phyloP scores from a whole-genome alignment of 2,113 vertebrate genomes.

The Cheirogaleus medius region DNA sequence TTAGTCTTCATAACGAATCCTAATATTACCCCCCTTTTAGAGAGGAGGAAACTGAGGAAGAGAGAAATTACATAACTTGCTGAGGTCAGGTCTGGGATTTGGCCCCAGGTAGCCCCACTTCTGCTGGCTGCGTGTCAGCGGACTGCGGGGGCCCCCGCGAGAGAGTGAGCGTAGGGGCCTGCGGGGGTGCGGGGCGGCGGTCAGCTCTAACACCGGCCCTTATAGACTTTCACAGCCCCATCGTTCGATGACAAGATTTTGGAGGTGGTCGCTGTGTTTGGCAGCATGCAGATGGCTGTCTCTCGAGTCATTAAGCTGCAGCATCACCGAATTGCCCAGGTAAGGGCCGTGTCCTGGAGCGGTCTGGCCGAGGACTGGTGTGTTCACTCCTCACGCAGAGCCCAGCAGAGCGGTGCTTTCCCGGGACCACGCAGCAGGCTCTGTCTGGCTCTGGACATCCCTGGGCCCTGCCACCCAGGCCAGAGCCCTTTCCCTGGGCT shows the following conservation, averaged over 20 bases:
- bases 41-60: not conserved
- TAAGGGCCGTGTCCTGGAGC: conserved; percentile 58
- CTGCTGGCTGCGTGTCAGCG: accelerated
- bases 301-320: conserved; percentile 97
- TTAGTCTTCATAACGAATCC: accelerated
- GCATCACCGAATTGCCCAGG: conserved; percentile 98
- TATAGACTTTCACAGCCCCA: conserved; percentile 95
- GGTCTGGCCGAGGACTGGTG: not conserved
- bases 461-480: accelerated
- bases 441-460: not conserved
- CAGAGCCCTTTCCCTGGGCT: not conserved
- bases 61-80: not conserved
- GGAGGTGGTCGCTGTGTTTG: conserved; percentile 98
- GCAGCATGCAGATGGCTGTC: conserved; percentile 99
- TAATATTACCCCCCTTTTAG: accelerated
- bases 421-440: not conserved
- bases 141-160: not conserved
- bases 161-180: not conserved
- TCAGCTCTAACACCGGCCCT: not conserved
- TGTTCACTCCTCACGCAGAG: accelerated
- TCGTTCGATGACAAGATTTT: conserved; percentile 98
- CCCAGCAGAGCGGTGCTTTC: not conserved
- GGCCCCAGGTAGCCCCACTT: not conserved
- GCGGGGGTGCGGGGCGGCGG: not conserved
- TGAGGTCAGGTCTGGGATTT: not conserved